Conservation (phyloP, 2,797 vertebrate species). For the Dryobates pubescens region DNA sequence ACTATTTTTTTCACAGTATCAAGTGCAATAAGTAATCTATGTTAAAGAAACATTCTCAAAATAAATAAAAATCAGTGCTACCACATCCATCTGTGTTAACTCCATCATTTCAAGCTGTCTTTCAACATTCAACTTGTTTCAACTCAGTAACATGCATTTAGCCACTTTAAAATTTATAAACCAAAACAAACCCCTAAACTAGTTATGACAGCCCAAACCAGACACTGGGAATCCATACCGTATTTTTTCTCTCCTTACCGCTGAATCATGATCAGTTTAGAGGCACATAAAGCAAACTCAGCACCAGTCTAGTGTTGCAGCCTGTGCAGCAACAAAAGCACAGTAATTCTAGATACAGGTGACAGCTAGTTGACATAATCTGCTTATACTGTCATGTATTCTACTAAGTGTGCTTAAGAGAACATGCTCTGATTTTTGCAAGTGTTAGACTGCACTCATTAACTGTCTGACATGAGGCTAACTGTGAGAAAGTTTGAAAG, state of each 20-base stretch:
- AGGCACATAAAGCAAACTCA: neutral
- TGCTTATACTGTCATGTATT: neutral
- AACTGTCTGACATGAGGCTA: neutral
- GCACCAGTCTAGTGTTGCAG: neutral
- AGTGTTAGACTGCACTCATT: neutral
- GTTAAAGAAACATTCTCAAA: neutral
- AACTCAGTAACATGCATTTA: neutral
- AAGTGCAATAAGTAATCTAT: neutral
- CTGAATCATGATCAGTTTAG: neutral
- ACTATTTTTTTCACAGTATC: neutral
- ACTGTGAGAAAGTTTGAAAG: neutral
- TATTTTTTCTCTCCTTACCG: neutral
- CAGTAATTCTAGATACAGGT: neutral
- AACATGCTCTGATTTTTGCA: neutral
- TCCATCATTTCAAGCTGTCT: neutral
- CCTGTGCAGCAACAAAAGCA: neutral
- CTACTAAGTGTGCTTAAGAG: neutral
- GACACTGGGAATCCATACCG: neutral
- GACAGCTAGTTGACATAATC: neutral
- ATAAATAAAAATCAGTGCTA: neutral
- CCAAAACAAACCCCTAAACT: neutral
- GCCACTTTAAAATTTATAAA: neutral
- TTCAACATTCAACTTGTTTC: neutral
- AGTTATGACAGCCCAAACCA: neutral
- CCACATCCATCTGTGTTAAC: neutral